Base-by-base conservation (phyloP, 2,888 invertebrate genomes). In the Chalcis sispes region DNA sequence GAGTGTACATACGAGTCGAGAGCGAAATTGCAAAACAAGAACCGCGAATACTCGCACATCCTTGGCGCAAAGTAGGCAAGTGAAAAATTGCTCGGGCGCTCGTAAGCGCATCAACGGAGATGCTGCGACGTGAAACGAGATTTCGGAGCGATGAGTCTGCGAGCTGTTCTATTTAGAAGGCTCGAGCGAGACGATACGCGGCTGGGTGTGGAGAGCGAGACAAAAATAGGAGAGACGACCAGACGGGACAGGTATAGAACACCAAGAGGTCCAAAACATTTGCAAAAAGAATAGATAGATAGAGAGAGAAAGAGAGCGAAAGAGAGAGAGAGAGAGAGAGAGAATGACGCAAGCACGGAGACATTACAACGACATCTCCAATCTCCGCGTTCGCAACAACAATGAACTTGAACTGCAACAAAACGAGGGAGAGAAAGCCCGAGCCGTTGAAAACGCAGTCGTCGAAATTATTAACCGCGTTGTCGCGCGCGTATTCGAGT, bases 111-210 rank as follows among this genome's bases (percentile, higher is more conserved):
- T 65, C 36, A 52, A 65, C 65, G 65, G 36, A 36, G 50, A 32
- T 50, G 29, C 64, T 29, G n/a, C n/a, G n/a, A n/a, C n/a, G 46
- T 27, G 27, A 62, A 62, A 62, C 46, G 61, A 62, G 64, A 50
- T 50, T 64, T 50, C 20, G 29, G 48, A 50, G 64, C 50, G 65
- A 65, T 65, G 50, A 65, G 52, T 46, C 46, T n/a, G 42, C n/a
- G 25, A 18, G 15, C 59, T 61, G 27, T 62, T 62, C 61, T 23
- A 62, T 73, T 72, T 67, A 69, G 67, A 40, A 70, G 77, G 65
- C 65, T 72, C 66, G 76, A 75, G n/a, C n/a, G n/a, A n/a, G n/a
- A n/a, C n/a, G n/a, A n/a, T n/a, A n/a, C n/a, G n/a, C n/a, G n/a
- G n/a, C n/a, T n/a, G n/a, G n/a, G n/a, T n/a, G n/a, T 48, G 65